Evolutionary conservation across 2,888 invertebrate species (phyloP), one percentile per base, ranked within the genome.

Genomic region (Lasius fuliginosus): DNA sequence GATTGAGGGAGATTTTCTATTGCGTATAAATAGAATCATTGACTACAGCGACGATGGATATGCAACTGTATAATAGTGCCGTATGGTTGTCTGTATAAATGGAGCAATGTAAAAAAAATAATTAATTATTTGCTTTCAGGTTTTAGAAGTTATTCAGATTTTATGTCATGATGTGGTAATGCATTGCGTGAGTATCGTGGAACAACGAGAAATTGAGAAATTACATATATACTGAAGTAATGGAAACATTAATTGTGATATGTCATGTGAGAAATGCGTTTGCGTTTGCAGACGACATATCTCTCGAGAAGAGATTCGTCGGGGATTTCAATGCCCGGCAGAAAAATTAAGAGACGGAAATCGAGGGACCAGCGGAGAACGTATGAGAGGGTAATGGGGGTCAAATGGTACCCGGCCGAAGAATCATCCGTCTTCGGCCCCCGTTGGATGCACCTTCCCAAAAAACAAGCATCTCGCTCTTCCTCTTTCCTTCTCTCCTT

Each of bases 331-430:
- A 40, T 76, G 49, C 36, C 11, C 18, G 65, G 36, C 53, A 76
- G 76, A 76, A 83, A 76, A 77, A 83, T 83, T 56, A 74, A 74
- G 75, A 64, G 62, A 73, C 65, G 65, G 49, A 64, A 73, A 73
- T 58, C 49, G 73, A 73, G 82, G 56, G 60, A 65, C 18, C 76
- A 46, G 42, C 18, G 58, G 79, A 79, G 15, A 67, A 73, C 58
- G 83, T 79, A 79, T 74, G 83, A 74, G 77, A 81, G 81, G 84
- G 75, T 84, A 84, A 86, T 82, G 67, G 71, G 82, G 86, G 86
- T 86, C 86, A 86, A 86, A 81, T 71, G 69, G 76, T 84, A 69
- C 53, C 56, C 62, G 56, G 30, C 49, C 74, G 62, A 79, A 36
- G 69, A 75, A 56, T 65, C 84, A 82, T 84, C 64, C 58, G 79